Base-by-base conservation (phyloP, 1,140 invertebrate species). In the Maconellicoccus hirsutus region DNA sequence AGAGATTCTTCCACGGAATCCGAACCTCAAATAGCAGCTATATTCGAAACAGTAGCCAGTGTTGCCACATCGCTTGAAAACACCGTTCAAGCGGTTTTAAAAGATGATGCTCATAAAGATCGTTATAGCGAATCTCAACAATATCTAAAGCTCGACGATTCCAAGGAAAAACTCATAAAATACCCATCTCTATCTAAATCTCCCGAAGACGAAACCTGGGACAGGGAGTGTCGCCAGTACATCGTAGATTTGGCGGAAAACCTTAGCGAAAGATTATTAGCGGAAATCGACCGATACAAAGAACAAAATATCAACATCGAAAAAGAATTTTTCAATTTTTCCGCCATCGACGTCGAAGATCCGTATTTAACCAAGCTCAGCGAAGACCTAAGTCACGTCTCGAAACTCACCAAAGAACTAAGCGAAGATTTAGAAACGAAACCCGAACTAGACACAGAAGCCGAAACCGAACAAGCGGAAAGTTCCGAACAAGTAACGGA, bases 211-310 rank as follows among this genome's bases (percentile, higher is more conserved):
- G 78, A 80, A 25, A 79, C 79, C 0, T 87, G 86, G 83, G 83
- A 82, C 74, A 83, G 87, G 76, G 86, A 88, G 72, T 84, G 84
- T 70, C 80, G 82, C 71, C 84, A 85, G 74, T 86, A 90, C 77
- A 79, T 91, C 59, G 86, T 86, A 1, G 88, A 90, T 74, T 90
- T 90, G 74, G 89, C 88, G 0, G 89, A 92, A 75, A 88, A 89
- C 76, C 77, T 89, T 3, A 84, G 83, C 72, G 88, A 88, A 75
- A 89, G 89, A 75, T 78, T 91, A 29, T 81, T 90, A 59, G 83
- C 86, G 71, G 88, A 91, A 79, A 86, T 90, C 63, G 88, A 91
- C 75, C 85, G 88, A 77, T 90, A 84, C 70, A 78, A 78, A 61
- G 77, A 79, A 71, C 77, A 78, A 16, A 69, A 72, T 19, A 59